Base-by-base conservation (phyloP, 2,888 invertebrate species). In the Polydrusus cervinus region DNA sequence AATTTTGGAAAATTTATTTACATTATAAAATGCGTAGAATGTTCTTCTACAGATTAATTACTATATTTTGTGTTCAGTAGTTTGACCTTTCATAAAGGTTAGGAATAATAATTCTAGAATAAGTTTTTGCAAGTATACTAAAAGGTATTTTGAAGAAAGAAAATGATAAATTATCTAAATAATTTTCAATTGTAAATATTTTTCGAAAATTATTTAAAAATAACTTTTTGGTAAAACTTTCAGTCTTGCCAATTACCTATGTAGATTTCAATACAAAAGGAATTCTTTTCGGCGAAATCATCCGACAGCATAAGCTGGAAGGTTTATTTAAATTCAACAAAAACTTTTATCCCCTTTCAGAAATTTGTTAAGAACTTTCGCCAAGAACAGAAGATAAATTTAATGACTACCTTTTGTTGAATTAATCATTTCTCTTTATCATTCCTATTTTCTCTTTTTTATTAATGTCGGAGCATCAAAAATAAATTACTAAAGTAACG, bases 391-490 rank as follows among this genome's bases (percentile, higher is more conserved):
- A 16, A 25, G 11, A n/a, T 53, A 53, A 53, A 53, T 25, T 53
- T 53, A 53, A 53, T 53, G 53, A 53, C 18, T 60, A 38, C 57
- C 57, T 38, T 55, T 9, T 60, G 43, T 43, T 43, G 43, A 43
- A 43, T 43, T 43, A 43, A 43, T 43, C 34, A 34, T 34, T 34
- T 43, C 43, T 43, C 43, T n/a, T 43, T 43, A 43, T 43, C 43
- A 43, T 43, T 43, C 13, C 10, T 43, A 43, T n/a, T 43, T 34
- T 34, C n/a, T 43, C 6, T 43, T n/a, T 34, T 34, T 34, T 30
- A 3, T 30, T 30, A 30, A 30, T 30, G 30, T 34, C 10, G 34
- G 3, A 43, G n/a, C 43, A 43, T 43, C 43, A 43, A 43, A 43
- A 43, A 43, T 43, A n/a, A 43, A 43, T 43, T n/a, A n/a, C 1